phyloP scores from a whole-genome alignment of 2,888 invertebrate genomes.

The Cephus runcator region DNA sequence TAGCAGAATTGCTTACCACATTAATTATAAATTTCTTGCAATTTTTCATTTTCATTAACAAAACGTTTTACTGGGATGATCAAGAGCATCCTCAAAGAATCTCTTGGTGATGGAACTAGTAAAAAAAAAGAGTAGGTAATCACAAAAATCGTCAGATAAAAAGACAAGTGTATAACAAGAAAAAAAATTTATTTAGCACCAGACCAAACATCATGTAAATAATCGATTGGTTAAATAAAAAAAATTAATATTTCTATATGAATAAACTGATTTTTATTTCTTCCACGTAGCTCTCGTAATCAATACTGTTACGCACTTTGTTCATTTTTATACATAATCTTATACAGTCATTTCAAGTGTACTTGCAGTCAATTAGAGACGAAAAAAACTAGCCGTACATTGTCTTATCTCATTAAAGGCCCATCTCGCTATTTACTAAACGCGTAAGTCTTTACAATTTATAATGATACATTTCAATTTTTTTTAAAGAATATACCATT shows the following conservation, averaged over 20 bases:
- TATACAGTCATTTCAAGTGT: neutral
- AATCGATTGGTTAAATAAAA: neutral
- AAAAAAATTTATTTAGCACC: neutral
- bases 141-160: neutral
- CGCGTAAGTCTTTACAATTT: neutral
- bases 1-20: conserved; percentile 75
- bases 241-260: neutral
- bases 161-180: neutral
- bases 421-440: neutral
- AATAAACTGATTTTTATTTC: neutral
- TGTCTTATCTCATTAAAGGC: neutral
- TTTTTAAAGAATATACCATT: neutral
- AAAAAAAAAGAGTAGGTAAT: neutral
- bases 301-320: neutral
- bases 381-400: neutral
- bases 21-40: conserved; percentile 75
- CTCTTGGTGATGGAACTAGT: conserved; percentile 77
- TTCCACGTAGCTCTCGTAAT: neutral
- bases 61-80: conserved; percentile 82
- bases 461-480: neutral
- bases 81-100: conserved; percentile 81
- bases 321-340: neutral
- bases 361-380: neutral
- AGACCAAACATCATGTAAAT: neutral
- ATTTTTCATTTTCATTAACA: conserved; percentile 81